A percentile compares a stretch with the other conserved stretches of the same genome.
Evolutionary conservation across 2,888 invertebrate genomes (phyloP).

Genomic region (Chloromyia formosa): DNA sequence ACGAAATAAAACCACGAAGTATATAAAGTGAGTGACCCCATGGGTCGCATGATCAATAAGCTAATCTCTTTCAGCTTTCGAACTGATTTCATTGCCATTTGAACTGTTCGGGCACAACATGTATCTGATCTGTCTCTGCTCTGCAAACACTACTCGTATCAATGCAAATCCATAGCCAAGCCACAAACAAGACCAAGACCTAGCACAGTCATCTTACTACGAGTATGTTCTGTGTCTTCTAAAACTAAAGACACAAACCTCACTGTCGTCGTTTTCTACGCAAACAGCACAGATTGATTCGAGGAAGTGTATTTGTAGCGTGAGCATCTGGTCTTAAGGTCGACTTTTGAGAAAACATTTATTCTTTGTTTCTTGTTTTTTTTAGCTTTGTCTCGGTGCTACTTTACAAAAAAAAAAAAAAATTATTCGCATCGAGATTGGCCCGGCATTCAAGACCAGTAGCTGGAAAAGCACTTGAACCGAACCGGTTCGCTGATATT

Average conservation of each 20-base stretch:
- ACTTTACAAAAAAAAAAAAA: background rate
- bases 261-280: no score
- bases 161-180: no score
- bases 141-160: no score
- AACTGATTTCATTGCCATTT: conserved; percentile 21
- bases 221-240: no score
- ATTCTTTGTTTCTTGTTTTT: background rate
- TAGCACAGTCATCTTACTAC: no score
- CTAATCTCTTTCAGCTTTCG: conserved; percentile 6
- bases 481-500: conserved; percentile 28
- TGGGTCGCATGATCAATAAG: conserved; percentile 28
- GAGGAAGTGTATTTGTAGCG: conserved; percentile 25
- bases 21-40: conserved; percentile 32
- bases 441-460: conserved; percentile 23
- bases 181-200: no score
- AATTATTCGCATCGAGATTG: conserved; percentile 17
- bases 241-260: no score
- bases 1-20: no score
- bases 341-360: conserved; percentile 6
- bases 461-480: conserved; percentile 25
- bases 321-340: conserved; percentile 32
- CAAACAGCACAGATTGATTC: conserved; percentile 4
- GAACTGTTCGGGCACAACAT: no score
- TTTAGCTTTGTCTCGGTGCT: background rate
- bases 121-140: no score